These are phyloP conservation scores for Sorex maritimensis DNA, from an alignment of 2,797 vertebrate species.

Conservation along the genomic window DNA sequence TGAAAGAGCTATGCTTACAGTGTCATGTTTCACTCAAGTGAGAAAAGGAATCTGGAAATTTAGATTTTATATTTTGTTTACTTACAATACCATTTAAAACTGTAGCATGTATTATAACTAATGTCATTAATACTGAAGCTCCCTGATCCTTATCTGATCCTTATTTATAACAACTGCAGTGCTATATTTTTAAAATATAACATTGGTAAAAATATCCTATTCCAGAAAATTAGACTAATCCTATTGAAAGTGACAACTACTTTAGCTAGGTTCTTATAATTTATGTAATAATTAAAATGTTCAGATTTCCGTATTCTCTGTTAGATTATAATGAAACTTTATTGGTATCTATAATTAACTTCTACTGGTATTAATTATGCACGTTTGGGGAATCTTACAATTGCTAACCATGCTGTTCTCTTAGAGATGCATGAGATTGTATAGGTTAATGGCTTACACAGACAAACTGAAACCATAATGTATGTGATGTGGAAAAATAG, in stretches of 20 bases:
- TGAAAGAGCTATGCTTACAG: too few relatives aligned
- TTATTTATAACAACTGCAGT: too few relatives aligned
- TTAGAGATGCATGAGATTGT: conserved; percentile 31
- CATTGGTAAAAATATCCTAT: conserved; percentile 30
- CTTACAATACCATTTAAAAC: conserved; percentile 32
- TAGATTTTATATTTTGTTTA: not conserved
- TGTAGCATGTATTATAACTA: not conserved
- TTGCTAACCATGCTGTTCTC: conserved; percentile 82
- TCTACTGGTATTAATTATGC: conserved; percentile 86
- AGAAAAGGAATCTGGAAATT: not conserved
- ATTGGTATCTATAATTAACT: conserved; percentile 87
- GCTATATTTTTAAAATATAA: conserved; percentile 22
- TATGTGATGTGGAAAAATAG: not conserved
- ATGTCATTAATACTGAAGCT: not conserved
- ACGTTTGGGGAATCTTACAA: conserved; percentile 73
- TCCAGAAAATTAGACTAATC: conserved; percentile 66
- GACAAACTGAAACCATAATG: conserved; percentile 20
- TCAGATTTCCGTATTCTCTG: conserved; percentile 80
- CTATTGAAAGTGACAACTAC: conserved; percentile 60
- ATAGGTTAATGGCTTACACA: not conserved
- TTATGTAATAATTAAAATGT: conserved; percentile 83
- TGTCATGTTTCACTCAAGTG: too few relatives aligned
- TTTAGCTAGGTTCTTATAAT: conserved; percentile 66
- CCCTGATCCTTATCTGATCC: not conserved
- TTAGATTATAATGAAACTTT: conserved; percentile 82